A percentile compares a stretch with the other conserved stretches of the same genome.
phyloP scores from a whole-genome alignment of 2,113 vertebrate genomes.

The Brachyhypopomus occidentalis region DNA sequence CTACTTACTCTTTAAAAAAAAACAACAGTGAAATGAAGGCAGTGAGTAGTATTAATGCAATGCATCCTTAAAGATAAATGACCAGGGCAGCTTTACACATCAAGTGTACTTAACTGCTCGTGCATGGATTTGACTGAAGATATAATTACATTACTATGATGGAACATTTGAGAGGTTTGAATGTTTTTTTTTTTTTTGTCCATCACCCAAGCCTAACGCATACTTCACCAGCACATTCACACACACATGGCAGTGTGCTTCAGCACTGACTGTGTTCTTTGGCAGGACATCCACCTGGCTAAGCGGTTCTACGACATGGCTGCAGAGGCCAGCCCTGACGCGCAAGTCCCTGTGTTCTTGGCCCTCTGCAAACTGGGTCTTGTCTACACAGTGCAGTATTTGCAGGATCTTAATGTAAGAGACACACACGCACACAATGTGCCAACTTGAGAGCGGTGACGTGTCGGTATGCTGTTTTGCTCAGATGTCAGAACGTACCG shows the following conservation, averaged over 20 bases:
- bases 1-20: neutral
- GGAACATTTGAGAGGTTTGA: too few relatives aligned
- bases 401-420: constrained; percentile 92
- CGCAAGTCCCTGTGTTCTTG: constrained; percentile 95
- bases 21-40: too few relatives aligned
- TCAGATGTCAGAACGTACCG: neutral
- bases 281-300: constrained; percentile 93
- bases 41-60: too few relatives aligned
- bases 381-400: constrained; percentile 87
- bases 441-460: too few relatives aligned
- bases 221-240: neutral
- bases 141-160: too few relatives aligned
- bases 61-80: too few relatives aligned
- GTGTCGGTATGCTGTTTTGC: neutral
- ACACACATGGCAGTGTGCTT: neutral
- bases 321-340: constrained; percentile 94
- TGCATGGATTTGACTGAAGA: too few relatives aligned
- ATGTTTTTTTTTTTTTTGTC: too few relatives aligned
- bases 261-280: constrained; percentile 9
- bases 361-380: constrained; percentile 93
- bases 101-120: too few relatives aligned
- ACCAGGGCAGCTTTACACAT: too few relatives aligned
- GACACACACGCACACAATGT: neutral
- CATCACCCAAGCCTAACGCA: too few relatives aligned
- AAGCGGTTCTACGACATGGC: constrained; percentile 99